Evolutionary conservation across 2,113 vertebrate species (phyloP).

Genomic region (Erpornis zantholeuca): DNA sequence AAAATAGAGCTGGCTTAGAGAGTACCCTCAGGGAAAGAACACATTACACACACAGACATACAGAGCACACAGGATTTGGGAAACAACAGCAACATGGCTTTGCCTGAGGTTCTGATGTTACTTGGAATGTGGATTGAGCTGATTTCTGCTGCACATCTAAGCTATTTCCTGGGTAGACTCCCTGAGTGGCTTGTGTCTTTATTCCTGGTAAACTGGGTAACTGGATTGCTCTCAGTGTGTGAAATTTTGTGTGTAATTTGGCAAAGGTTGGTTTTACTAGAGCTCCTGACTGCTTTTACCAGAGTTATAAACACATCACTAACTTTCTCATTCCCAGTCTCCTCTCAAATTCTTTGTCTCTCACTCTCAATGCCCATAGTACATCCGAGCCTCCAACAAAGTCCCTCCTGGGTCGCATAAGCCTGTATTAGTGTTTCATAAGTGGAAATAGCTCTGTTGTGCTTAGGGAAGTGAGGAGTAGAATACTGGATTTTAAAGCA

Average conservation of each 20-base stretch:
- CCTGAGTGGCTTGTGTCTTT: not conserved
- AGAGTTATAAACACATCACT: not conserved
- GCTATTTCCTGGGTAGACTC: not conserved
- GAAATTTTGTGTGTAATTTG: not conserved
- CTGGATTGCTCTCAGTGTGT: not conserved
- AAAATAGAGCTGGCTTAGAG: not conserved
- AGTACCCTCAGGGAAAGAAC: not conserved
- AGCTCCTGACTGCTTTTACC: not conserved
- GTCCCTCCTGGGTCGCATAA: not conserved
- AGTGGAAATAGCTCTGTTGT: not conserved
- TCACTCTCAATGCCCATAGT: not conserved
- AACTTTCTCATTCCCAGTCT: not conserved
- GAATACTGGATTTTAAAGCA: not conserved
- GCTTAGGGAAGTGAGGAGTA: not conserved
- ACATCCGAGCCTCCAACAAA: not conserved
- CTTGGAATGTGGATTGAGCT: not conserved
- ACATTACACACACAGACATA: accelerated
- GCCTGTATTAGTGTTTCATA: not conserved
- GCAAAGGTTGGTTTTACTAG: not conserved
- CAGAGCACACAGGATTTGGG: not conserved
- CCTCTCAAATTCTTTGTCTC: not conserved
- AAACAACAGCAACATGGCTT: not conserved
- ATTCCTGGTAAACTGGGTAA: not conserved
- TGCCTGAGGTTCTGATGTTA: not conserved
- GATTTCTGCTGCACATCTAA: not conserved